Evolutionary conservation across 2,797 vertebrate species (phyloP), one percentile per base, ranked within the genome.

Genomic region (Semotilus atromaculatus): DNA sequence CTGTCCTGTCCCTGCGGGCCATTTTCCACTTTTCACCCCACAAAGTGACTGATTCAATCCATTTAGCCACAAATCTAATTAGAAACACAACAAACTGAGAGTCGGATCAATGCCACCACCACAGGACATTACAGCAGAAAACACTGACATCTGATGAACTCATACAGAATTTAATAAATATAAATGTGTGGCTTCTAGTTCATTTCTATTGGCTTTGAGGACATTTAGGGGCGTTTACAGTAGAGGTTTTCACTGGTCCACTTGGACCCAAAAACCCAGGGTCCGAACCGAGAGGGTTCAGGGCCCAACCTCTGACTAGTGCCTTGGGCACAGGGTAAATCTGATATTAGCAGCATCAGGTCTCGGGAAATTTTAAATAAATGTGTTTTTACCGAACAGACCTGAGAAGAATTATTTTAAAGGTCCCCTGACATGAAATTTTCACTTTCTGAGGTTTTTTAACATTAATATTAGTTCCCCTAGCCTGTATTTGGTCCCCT

Each of bases 11-110:
- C 71, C 80, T 29, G 43, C 21, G 3, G 73, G 76, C 70, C 19
- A 66, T 71, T 75, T 89, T 86, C 85, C 85, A 86, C 78, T 82
- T 84, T 86, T 86, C 36, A 34, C n/a, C 23, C 19, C 23, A 34
- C 36, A 86, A 84, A 79, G 48, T 64, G 72, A 82, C 48, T 26
- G 66, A 78, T 80, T 83, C 58, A 40, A 48, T 83, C 72, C 77
- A 71, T 81, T 84, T 68, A 80, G 62, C 10, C 23, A 66, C 7
- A 48, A 73, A 36, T 23, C 60, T 66, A 29, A 29, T 19, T 31
- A 66, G 18, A 76, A 23, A 83, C 45, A 23, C 40, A 13, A 9
- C 36, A 29, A 31, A 23, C 21, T 3, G 21, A 67, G 11, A 19
- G 2, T 40, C 43, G 40, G 73, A 77, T 84, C 82, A 18, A 84